Evolutionary conservation across 2,797 vertebrate genomes (phyloP), one percentile per base, ranked within the genome.

Genomic region (Buphagus erythrorhynchus): DNA sequence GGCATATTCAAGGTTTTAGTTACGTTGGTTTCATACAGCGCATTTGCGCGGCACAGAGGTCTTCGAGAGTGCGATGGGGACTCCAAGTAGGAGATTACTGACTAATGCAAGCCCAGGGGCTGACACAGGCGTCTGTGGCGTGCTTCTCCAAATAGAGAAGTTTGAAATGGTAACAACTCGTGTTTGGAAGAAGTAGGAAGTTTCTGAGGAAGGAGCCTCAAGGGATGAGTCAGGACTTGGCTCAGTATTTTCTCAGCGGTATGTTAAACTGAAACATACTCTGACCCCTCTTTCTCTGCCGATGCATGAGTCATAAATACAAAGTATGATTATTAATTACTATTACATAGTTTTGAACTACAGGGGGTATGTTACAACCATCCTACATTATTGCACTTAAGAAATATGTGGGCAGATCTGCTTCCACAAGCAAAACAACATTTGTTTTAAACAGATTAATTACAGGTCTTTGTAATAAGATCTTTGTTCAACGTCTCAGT

Each of bases 381-480:
- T 45, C 58, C 29, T 80, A 26, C 62, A 10, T 52, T 42, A 66
- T 42, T 8, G 2, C 22, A 14, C 28, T 85, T 46, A 48, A 93
- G 57, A 88, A 92, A 57, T 73, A 54, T 1, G 90, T 89, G 46
- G 93, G 86, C 48, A 87, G 67, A 86, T 79, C 36, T 68, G 13
- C 71, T 91, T 87, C 75, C 78, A 71, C 61, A 80, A 82, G 52
- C 57, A 91, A 87, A 94, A 86, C 67, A 95, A 77, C 75, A 69
- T 89, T 92, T 93, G 91, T 86, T 96, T 81, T 79, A 29, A 84
- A 49, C 67, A 90, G 75, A 73, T 73, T 86, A 71, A 58, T 88
- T 94, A 31, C 36, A 31, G 55, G 55, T 40, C 36, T 85, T 57
- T 46, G 24, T 78, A 86, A 78, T 63, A 51, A 94, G 10, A 48